Conservation (phyloP, 2,888 invertebrate species). For the Scotopteryx bipunctaria region DNA sequence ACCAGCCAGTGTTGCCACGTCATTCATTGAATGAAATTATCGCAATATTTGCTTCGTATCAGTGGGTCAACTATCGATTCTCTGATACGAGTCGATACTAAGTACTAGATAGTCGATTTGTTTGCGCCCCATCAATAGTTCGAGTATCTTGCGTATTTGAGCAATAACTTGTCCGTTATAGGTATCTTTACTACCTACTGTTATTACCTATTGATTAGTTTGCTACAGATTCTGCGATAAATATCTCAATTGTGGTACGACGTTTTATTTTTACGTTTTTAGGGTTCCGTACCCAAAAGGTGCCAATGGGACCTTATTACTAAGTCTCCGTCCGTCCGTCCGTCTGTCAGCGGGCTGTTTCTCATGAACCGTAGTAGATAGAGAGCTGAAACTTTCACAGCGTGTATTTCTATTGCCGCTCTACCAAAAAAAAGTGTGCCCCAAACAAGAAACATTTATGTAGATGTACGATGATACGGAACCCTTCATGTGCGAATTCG, state of each 20-base stretch:
- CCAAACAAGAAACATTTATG: too few species aligned
- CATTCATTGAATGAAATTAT: conserved; percentile 23
- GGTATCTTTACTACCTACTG: too few species aligned
- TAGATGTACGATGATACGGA: too few species aligned
- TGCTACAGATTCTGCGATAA: conserved; percentile 64
- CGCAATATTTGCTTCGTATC: conserved; percentile 38
- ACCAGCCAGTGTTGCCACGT: not conserved
- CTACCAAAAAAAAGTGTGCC: too few species aligned
- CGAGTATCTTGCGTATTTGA: conserved; percentile 78
- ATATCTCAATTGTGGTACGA: too few species aligned
- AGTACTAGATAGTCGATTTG: conserved; percentile 77
- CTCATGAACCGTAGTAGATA: too few species aligned
- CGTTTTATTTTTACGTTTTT: conserved; percentile 47
- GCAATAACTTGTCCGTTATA: conserved; percentile 79
- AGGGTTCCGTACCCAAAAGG: not conserved
- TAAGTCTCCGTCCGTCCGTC: too few species aligned
- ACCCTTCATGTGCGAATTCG: too few species aligned
- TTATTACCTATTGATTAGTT: conserved; percentile 71
- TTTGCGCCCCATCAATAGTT: conserved; percentile 76
- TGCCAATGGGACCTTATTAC: too few species aligned
- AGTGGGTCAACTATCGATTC: conserved; percentile 74
- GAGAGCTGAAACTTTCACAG: too few species aligned
- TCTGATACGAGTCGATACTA: conserved; percentile 72
- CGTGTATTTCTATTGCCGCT: too few species aligned
- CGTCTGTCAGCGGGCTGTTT: too few species aligned